phyloP scores from a whole-genome alignment of 2,888 invertebrate species.

The Habrosyne pyritoides region DNA sequence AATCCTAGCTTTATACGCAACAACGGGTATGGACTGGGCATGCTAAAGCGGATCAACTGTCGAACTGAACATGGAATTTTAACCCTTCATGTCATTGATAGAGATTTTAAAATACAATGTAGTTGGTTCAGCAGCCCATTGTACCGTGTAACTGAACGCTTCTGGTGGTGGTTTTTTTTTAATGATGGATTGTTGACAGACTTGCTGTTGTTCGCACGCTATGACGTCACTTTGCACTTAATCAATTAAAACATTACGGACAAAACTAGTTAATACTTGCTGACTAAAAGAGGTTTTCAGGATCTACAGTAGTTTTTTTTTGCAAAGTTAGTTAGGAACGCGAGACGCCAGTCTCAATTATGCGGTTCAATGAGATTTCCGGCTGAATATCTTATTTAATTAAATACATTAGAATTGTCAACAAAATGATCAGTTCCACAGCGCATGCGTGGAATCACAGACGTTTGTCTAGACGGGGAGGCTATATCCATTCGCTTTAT shows the following conservation, averaged over 20 bases:
- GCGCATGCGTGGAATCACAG: slow-evolving; percentile 62
- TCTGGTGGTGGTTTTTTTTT: slow-evolving; percentile 23
- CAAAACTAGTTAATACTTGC: not conserved
- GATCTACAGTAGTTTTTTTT: too few relatives aligned
- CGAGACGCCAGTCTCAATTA: too few relatives aligned
- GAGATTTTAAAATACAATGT: slow-evolving; percentile 9
- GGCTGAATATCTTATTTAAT: not conserved
- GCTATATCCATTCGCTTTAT: slow-evolving; percentile 40
- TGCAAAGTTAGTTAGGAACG: too few relatives aligned
- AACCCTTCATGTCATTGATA: not conserved
- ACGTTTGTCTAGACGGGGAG: slow-evolving; percentile 70
- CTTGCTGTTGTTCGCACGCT: slow-evolving; percentile 44
- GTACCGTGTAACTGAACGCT: slow-evolving; percentile 8
- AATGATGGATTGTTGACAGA: slow-evolving; percentile 26
- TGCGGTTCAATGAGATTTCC: not conserved
- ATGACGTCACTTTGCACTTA: slow-evolving; percentile 21
- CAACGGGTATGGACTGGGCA: slow-evolving; percentile 38
- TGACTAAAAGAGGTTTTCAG: not conserved
- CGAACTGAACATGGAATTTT: slow-evolving; percentile 12
- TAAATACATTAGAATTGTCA: not conserved
- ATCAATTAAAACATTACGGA: not conserved
- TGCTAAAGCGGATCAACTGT: slow-evolving; percentile 16
- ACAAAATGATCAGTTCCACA: slow-evolving; percentile 17
- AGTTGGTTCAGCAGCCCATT: slow-evolving; percentile 12
- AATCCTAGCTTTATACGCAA: slow-evolving; percentile 52